Base-by-base conservation (phyloP, 2,888 invertebrate species). In the Danaus chrysippus region DNA sequence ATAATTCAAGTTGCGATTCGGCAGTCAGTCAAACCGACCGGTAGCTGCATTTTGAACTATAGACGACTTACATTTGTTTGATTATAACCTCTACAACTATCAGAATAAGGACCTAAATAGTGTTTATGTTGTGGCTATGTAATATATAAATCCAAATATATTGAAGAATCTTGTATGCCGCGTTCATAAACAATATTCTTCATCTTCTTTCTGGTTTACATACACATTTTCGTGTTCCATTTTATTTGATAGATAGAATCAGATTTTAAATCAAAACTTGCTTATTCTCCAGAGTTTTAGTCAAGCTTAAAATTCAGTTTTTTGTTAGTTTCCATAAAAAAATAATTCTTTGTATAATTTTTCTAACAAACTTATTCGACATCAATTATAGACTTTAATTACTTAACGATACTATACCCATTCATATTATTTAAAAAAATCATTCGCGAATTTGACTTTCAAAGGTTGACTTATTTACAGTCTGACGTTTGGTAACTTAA, bases 1-100 rank as follows among this genome's bases (percentile, higher is more conserved):
- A 91, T 91, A 82, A 91, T 91, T 88, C 91, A 90, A 74, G 67
- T 76, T 79, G 77, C 84, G 87, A 81, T 81, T 85, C 83, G 84
- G 87, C 87, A 84, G 89, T 89, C 83, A 87, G 84, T 91, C 91
- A 90, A 78, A 82, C 75, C 73, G 78, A 76, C 74, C 72, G 74
- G 76, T 73, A 65, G 79, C 76, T 89, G 89, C 88, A 89, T 87
- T 86, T 81, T 78, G 79, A 76, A 78, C 81, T 54, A 41, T 42
- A 58, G 56, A 53, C 64, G 43, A 62, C 56, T 44, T 34, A 62
- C 57, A 61, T 34, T 3, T 54, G 49, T 13, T 41, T 15, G 41
- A 64, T 56, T 64, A 57, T 67, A 42, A 49, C 15, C 56, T 54
- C 52, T 67, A 64, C 54, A 13, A 1, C 8, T 15, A 42, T 41